Conservation (phyloP, 2,797 vertebrate genomes). For the Sardinella longiceps region DNA sequence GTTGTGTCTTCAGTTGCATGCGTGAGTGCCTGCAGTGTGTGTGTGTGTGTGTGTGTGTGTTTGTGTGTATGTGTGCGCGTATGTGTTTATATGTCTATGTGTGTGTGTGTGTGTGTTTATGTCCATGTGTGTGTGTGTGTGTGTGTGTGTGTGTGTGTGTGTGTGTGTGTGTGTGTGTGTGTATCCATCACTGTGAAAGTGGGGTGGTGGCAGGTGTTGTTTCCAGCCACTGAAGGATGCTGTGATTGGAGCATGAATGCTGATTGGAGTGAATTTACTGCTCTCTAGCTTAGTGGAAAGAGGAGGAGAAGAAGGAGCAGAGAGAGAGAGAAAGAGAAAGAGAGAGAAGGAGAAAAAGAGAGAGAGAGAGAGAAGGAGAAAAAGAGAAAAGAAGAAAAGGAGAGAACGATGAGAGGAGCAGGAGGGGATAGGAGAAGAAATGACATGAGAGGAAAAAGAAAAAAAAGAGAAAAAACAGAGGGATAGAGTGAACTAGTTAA, state of each 20-base stretch:
- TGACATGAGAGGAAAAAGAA: not conserved
- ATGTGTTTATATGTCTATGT: not conserved
- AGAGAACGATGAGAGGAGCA: not conserved
- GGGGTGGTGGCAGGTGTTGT: conserved; percentile 35
- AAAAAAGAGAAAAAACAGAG: conserved; percentile 44
- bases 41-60: not conserved
- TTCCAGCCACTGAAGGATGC: conserved; percentile 66
- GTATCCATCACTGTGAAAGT: not conserved
- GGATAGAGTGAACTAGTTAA: conserved; percentile 77
- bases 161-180: not conserved
- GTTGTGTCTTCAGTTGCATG: not conserved
- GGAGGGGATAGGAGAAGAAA: not conserved
- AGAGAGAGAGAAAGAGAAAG: not conserved
- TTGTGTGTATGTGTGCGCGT: not conserved
- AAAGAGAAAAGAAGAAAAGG: not conserved
- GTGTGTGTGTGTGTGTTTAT: not conserved
- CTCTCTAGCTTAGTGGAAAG: conserved; percentile 74
- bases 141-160: not conserved
- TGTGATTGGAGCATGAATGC: conserved; percentile 78
- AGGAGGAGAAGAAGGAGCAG: conserved; percentile 58
- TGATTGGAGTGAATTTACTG: conserved; percentile 74
- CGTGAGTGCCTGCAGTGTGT: not conserved
- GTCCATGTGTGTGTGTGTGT: conserved; percentile 12
- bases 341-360: conserved; percentile 2
- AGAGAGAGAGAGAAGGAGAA: not conserved